A percentile compares a stretch with the other conserved stretches of the same genome.
phyloP scores from a whole-genome alignment of 1,140 invertebrate genomes.

The Zaprionus kolodkinae region DNA sequence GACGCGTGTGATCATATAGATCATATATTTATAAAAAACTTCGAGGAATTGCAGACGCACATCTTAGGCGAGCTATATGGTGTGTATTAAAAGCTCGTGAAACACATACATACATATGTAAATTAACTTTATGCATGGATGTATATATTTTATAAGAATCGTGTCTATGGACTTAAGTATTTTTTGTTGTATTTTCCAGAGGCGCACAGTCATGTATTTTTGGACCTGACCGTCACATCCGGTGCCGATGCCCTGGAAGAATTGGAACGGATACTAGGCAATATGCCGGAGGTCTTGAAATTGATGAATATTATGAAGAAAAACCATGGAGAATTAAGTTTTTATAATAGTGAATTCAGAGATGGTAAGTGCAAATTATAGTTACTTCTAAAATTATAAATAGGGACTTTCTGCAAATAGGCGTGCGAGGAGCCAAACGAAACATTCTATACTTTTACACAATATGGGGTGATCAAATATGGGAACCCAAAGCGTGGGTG shows the following conservation, averaged over 20 bases:
- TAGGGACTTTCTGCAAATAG: not conserved
- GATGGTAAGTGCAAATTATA: not conserved
- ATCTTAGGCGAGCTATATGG: not conserved
- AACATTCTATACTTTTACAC: not conserved
- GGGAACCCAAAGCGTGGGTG: not conserved
- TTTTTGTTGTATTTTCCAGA: not conserved
- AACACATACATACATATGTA: too few relatives aligned
- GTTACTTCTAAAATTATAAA: too few relatives aligned
- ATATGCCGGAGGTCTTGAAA: not conserved
- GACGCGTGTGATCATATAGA: not conserved
- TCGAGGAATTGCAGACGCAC: not conserved
- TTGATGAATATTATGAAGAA: not conserved
- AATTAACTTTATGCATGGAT: not conserved
- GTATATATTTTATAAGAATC: too few relatives aligned
- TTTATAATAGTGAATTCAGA: not conserved
- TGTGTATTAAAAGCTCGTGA: not conserved
- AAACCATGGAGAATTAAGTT: not conserved
- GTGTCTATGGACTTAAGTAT: too few relatives aligned
- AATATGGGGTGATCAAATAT: too few relatives aligned
- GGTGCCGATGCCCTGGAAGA: not conserved
- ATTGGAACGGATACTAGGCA: not conserved
- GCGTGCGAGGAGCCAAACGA: not conserved
- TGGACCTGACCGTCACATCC: not conserved
- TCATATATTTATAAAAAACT: slow-evolving; percentile 3
- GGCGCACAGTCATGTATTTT: not conserved